Evolutionary conservation across 2,888 invertebrate genomes (phyloP).

Genomic region (Pyrgus malvae): DNA sequence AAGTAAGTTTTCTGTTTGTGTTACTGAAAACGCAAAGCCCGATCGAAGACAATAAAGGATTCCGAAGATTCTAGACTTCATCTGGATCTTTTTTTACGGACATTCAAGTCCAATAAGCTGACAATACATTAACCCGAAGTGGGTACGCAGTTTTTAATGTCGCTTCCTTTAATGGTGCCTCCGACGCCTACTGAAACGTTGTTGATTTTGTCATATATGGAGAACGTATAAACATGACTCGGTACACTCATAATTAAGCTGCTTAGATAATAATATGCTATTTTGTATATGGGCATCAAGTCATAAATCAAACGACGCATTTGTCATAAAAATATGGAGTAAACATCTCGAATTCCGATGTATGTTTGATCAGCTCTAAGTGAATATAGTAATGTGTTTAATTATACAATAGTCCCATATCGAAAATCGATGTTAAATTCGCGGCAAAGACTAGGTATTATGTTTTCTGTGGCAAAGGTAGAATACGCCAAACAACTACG

Average conservation of each 20-base stretch:
- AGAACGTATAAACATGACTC: neutral
- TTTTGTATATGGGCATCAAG: neutral
- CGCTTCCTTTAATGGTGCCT: conserved; percentile 17
- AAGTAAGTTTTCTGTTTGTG: conserved; percentile 1
- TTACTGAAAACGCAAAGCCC: conserved; percentile 12
- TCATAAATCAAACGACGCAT: neutral
- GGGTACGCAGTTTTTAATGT: conserved; percentile 10
- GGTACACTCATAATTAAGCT: conserved; percentile 13
- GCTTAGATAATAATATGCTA: neutral
- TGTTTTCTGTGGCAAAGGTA: too few species aligned
- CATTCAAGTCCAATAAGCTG: conserved; percentile 9
- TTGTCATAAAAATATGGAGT: neutral
- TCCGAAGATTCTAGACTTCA: conserved; percentile 14
- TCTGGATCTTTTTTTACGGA: conserved; percentile 16
- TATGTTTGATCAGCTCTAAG: too few species aligned
- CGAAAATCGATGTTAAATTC: too few species aligned
- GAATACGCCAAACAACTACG: too few species aligned
- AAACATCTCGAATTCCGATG: neutral
- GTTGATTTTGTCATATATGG: conserved; percentile 6
- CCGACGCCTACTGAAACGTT: conserved; percentile 10
- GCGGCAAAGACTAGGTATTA: too few species aligned
- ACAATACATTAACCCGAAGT: conserved; percentile 11
- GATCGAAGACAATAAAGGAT: conserved; percentile 23
- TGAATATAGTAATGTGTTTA: too few species aligned
- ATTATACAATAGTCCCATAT: too few species aligned